Percentiles rank a stretch among this genome's conserved stretches.
These are phyloP conservation scores for Leucoraja ocellata DNA, from an alignment of 2,797 vertebrate genomes.

Conservation along the genomic window DNA sequence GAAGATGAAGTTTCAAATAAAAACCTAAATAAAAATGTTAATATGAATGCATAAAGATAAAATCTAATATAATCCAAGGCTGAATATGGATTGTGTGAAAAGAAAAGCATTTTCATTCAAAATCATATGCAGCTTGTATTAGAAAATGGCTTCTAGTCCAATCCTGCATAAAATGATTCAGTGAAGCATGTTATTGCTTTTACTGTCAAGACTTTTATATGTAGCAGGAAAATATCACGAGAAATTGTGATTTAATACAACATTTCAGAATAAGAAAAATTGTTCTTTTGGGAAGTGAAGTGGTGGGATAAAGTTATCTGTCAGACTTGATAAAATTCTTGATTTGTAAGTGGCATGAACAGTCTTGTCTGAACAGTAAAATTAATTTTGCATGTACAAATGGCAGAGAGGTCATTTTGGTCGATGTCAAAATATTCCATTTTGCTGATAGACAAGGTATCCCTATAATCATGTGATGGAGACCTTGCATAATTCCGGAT, in stretches of 20 bases:
- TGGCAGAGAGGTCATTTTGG: background rate
- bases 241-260: background rate
- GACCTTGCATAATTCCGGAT: background rate
- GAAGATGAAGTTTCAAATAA: background rate
- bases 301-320: background rate
- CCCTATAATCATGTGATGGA: background rate
- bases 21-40: background rate
- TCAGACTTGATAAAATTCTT: background rate
- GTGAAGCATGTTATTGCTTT: conserved; percentile 26
- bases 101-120: conserved; percentile 11
- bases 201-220: background rate
- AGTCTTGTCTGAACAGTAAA: background rate
- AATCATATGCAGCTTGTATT: conserved; percentile 12
- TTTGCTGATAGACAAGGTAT: background rate
- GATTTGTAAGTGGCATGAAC: background rate
- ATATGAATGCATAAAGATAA: background rate
- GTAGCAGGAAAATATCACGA: background rate
- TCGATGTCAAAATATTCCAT: background rate
- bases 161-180: conserved; percentile 15
- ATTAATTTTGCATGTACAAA: background rate
- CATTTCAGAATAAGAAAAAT: background rate
- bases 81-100: background rate
- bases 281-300: background rate
- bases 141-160: conserved; percentile 8
- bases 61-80: background rate